These are phyloP conservation scores for Chloromyia formosa DNA, from an alignment of 2,888 invertebrate genomes.

Conservation along the genomic window DNA sequence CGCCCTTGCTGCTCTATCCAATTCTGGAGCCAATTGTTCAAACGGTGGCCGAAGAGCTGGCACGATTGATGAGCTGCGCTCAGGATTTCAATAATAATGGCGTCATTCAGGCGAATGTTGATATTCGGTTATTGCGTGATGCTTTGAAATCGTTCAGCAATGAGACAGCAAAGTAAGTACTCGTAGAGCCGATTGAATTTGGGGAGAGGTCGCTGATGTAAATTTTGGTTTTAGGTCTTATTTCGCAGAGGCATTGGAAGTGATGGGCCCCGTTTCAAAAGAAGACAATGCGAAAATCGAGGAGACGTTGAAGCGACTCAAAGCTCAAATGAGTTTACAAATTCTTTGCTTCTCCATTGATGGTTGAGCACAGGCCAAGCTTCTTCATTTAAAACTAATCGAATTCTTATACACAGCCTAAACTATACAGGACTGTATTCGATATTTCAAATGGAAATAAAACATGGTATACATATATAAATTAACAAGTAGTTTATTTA, in stretches of 20 bases:
- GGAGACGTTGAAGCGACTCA: constrained; percentile 70
- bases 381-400: too few relatives aligned
- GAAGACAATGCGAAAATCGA: constrained; percentile 72
- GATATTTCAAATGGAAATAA: too few relatives aligned
- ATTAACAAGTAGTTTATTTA: not conserved
- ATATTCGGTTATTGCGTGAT: constrained; percentile 74
- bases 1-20: constrained; percentile 78
- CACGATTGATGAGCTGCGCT: constrained; percentile 84
- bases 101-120: constrained; percentile 82
- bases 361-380: not conserved
- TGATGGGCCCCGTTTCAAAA: constrained; percentile 73
- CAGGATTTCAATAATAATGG: constrained; percentile 74
- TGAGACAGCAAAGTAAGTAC: constrained; percentile 70
- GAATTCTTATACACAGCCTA: too few relatives aligned
- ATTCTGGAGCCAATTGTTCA: constrained; percentile 83
- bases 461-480: too few relatives aligned
- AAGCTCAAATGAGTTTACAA: constrained; percentile 75
- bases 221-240: constrained; percentile 68
- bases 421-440: too few relatives aligned
- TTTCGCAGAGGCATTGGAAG: constrained; percentile 82
- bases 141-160: constrained; percentile 73
- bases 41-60: constrained; percentile 91
- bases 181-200: constrained; percentile 78
- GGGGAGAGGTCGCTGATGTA: too few relatives aligned
- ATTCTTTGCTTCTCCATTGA: constrained; percentile 67